A percentile compares a stretch with the other conserved stretches of the same genome.
phyloP scores from a whole-genome alignment of 2,888 invertebrate species.

The Pterostichus niger region DNA sequence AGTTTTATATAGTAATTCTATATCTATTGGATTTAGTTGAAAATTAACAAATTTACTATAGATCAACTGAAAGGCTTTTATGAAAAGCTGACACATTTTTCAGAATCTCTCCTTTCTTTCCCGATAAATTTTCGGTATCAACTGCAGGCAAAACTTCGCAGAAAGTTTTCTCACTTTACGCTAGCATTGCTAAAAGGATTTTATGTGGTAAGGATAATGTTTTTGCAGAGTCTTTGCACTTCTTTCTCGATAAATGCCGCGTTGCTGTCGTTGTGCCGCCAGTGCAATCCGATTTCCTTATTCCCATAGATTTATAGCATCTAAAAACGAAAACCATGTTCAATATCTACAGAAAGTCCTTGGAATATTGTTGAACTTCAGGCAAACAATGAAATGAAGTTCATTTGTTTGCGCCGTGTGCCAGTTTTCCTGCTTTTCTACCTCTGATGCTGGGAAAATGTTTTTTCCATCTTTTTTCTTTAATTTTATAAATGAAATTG shows the following conservation, averaged over 20 bases:
- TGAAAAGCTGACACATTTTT: constrained; percentile 39
- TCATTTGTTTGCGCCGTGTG: constrained; percentile 10
- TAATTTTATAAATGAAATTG: constrained; percentile 38
- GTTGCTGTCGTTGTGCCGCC: constrained; percentile 44
- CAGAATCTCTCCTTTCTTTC: constrained; percentile 48
- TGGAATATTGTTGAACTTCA: constrained; percentile 52
- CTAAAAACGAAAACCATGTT: constrained; percentile 63
- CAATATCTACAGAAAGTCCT: constrained; percentile 56
- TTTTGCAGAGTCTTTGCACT: constrained; percentile 5
- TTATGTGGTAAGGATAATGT: neutral
- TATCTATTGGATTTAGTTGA: neutral
- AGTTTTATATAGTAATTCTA: no score
- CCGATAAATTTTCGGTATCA: constrained; percentile 45
- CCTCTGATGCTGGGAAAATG: neutral
- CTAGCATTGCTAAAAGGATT: neutral
- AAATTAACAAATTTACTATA: constrained; percentile 32
- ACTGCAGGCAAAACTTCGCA: constrained; percentile 1
- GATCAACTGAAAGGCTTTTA: constrained; percentile 2
- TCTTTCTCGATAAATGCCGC: constrained; percentile 49
- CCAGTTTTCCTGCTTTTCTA: constrained; percentile 7
- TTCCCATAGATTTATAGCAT: constrained; percentile 59
- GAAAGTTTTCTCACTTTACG: neutral
- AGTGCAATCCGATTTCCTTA: constrained; percentile 62
- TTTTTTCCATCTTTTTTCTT: constrained; percentile 4
- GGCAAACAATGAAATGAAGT: constrained; percentile 47